These are phyloP conservation scores for Diadegma fenestrale DNA, from an alignment of 2,888 invertebrate genomes.

Conservation along the genomic window DNA sequence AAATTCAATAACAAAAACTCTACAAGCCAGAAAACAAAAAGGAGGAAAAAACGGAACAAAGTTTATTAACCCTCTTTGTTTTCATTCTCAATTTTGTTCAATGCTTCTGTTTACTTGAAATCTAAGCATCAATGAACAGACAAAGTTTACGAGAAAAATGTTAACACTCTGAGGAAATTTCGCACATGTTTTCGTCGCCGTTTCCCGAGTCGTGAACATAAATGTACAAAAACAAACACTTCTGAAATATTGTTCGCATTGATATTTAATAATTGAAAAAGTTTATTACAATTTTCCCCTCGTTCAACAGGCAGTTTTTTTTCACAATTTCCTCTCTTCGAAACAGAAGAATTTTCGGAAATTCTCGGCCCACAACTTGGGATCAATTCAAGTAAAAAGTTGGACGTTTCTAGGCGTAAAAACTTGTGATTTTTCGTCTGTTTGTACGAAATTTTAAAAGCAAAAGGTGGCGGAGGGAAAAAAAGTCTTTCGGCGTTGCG, in stretches of 20 bases:
- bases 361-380: background rate
- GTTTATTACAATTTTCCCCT: background rate
- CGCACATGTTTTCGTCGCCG: no score
- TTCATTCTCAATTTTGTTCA: background rate
- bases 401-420: background rate
- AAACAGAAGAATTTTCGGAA: background rate
- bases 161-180: background rate
- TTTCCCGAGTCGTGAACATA: background rate
- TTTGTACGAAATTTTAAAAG: background rate
- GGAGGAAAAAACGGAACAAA: background rate
- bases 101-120: background rate
- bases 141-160: background rate
- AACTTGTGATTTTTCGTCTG: background rate
- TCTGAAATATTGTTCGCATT: no score
- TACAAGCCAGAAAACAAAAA: conserved; percentile 4
- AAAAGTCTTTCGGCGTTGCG: background rate
- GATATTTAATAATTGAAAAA: background rate
- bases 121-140: no score
- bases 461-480: background rate
- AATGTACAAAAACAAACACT: no score
- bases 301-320: background rate
- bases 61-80: no score
- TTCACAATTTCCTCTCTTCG: background rate
- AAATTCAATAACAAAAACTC: background rate
- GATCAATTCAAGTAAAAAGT: background rate